Evolutionary conservation across 2,797 vertebrate genomes (phyloP).

Genomic region (Myripristis murdjan): DNA sequence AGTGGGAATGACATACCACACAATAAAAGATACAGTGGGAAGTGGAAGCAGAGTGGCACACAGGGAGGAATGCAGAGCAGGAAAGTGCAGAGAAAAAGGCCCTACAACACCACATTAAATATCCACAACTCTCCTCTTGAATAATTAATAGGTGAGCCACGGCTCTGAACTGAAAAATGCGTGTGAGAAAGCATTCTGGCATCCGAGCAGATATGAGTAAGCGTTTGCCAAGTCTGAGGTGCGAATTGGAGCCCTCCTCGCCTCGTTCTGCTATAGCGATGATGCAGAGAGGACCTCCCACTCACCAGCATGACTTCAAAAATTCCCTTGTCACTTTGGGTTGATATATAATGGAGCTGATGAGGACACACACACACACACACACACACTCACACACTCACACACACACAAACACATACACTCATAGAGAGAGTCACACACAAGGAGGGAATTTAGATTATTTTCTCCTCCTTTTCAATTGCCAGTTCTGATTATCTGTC

Average conservation of each 20-base stretch:
- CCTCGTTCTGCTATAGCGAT: conserved; percentile 30
- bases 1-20: conserved; percentile 37
- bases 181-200: conserved; percentile 75
- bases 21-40: conserved; percentile 26
- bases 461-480: conserved; percentile 6
- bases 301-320: conserved; percentile 59
- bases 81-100: conserved; percentile 41
- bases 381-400: conserved; percentile 11
- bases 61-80: conserved; percentile 26
- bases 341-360: conserved; percentile 45
- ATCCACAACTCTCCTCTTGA: conserved; percentile 73
- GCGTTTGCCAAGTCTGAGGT: conserved; percentile 71
- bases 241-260: conserved; percentile 65
- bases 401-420: conserved; percentile 5
- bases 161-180: conserved; percentile 64
- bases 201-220: conserved; percentile 79
- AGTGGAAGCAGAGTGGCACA: conserved; percentile 38
- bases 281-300: conserved; percentile 56
- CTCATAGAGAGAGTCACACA: conserved; percentile 1
- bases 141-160: conserved; percentile 78
- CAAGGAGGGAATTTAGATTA: conserved; percentile 9
- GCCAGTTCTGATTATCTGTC: conserved; percentile 18
- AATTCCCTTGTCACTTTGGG: conserved; percentile 40
- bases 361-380: conserved; percentile 31
- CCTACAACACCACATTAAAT: conserved; percentile 80